Base-by-base conservation (phyloP, 2,797 vertebrate species). In the Adelosebastes latens region DNA sequence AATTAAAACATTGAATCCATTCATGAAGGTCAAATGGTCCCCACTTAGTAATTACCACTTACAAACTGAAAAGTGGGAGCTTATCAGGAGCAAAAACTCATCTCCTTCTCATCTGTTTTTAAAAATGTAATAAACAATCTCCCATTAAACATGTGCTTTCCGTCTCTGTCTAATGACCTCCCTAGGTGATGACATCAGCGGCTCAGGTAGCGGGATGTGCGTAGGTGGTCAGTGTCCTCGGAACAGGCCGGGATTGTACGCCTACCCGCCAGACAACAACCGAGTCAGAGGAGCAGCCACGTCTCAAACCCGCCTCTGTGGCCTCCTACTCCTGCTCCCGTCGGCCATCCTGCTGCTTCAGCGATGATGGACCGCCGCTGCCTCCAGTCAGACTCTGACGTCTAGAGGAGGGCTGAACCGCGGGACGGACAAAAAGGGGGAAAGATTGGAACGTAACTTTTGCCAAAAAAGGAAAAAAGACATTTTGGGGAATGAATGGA, bases 131-230 rank as follows among this genome's bases (percentile, higher is more conserved):
- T 46, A 10, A 60, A 11, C 2, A 25, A 8, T 20, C 32, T 29
- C 18, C 6, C 5, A 2, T 42, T 62, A 27, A 32, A 22, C 34
- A 34, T 3, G 2, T 6, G 4, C 13, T 13, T 46, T 34, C 53
- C 4, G n/a, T 5, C 32, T 68, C 2, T 3, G 13, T 71, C 5
- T 53, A 1, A 5, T 56, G 11, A 14, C 24, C 25, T 49, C 59
- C 52, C 39, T 18, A 95, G 94, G 94, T 72, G 94, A 95, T 2
- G 94, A 95, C 73, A 92, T 94, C 80, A 94, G 94, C 20, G 94
- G 94, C 46, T 95, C 94, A n/a, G 94, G 94, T 36, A 95, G 94
- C 2, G 94, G 94, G 4, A 93, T 91, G 92, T 95, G 94, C 24
- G 36, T 69, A 0, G 77, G 92, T 0, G 88, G 87, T 10, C 90